Conservation (phyloP, 2,888 invertebrate species). For the Antheraea yamamai region DNA sequence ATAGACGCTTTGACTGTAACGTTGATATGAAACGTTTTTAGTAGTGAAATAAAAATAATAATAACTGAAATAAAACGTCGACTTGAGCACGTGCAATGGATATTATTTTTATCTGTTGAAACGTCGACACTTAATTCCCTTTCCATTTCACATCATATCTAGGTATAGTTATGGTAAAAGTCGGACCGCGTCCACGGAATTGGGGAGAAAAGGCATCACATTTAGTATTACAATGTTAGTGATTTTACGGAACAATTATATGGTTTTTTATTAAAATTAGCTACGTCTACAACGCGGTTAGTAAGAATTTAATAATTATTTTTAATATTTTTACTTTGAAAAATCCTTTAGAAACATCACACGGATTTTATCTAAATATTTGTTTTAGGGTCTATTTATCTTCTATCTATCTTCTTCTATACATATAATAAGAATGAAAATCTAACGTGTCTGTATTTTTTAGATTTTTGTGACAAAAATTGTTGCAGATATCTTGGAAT, state of each 20-base stretch:
- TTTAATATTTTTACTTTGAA: too few species aligned
- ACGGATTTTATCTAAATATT: too few species aligned
- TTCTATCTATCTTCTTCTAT: too few species aligned
- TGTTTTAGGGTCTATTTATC: too few species aligned
- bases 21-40: neutral
- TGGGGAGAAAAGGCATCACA: neutral
- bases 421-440: too few species aligned
- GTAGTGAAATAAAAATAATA: neutral
- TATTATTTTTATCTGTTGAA: neutral
- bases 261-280: neutral
- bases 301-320: neutral
- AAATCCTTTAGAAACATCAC: too few species aligned
- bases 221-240: neutral
- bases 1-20: neutral
- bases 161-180: neutral
- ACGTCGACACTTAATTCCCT: neutral
- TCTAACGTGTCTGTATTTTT: too few species aligned
- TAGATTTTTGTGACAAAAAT: too few species aligned
- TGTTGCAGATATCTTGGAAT: too few species aligned
- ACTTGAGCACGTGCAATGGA: neutral
- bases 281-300: neutral
- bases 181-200: neutral
- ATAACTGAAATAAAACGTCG: neutral
- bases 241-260: neutral
- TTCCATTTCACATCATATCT: neutral